Conservation (phyloP, 2,797 vertebrate species). For the Mastacembelus armatus region DNA sequence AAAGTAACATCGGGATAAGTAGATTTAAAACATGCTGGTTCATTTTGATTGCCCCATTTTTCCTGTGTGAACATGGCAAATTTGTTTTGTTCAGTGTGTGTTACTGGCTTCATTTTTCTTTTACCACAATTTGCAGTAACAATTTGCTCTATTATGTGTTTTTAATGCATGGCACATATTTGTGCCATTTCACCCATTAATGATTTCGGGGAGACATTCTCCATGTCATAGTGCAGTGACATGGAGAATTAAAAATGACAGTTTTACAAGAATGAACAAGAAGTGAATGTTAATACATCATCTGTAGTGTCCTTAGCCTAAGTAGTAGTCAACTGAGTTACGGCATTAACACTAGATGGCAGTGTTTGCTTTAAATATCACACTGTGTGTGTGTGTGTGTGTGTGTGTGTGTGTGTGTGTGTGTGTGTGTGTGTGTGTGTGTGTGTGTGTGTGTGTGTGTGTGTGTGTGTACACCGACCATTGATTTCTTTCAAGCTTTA, state of each 20-base stretch:
- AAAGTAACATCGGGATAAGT: not conserved
- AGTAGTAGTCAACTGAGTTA: not conserved
- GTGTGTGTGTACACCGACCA: not conserved
- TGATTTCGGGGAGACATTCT: not conserved
- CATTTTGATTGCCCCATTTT: not conserved
- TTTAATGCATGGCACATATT: not conserved
- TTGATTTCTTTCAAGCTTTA: conserved; percentile 25
- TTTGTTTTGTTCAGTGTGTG: conserved; percentile 1
- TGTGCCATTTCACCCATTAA: not conserved
- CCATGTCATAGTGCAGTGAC: no score
- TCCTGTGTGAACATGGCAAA: not conserved
- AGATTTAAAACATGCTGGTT: not conserved
- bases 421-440: not conserved
- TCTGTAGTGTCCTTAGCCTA: not conserved
- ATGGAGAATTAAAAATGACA: no score
- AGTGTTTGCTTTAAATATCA: conserved; percentile 37
- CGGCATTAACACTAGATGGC: conserved; percentile 69
- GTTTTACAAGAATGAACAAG: not conserved
- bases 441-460: not conserved
- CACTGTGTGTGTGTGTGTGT: not conserved
- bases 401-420: conserved; percentile 11
- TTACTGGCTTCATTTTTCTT: conserved; percentile 8
- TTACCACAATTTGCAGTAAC: not conserved
- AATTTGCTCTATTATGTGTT: not conserved
- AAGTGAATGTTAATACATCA: not conserved